Conservation (phyloP, 1,140 invertebrate genomes). For the Microplitis demolitor region DNA sequence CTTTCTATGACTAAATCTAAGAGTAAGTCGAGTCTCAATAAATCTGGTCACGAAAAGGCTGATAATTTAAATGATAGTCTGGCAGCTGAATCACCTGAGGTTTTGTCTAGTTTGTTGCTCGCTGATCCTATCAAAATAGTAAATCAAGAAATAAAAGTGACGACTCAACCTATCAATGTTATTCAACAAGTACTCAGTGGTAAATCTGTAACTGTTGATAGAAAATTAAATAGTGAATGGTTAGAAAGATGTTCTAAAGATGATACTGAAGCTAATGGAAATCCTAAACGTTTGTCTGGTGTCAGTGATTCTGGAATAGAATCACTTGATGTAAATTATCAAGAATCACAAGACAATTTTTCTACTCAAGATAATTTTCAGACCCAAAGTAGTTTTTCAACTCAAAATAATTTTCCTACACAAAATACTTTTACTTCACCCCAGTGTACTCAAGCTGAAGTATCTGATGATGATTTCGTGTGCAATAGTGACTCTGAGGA, state of each 20-base stretch:
- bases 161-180: slow-evolving; percentile 50
- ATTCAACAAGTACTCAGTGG: slow-evolving; percentile 49
- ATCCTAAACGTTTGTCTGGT: slow-evolving; percentile 37
- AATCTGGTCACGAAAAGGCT: not conserved
- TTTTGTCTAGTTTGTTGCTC: slow-evolving; percentile 28
- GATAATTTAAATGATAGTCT: not conserved
- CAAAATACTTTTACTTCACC: not conserved
- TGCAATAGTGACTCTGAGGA: slow-evolving; percentile 71
- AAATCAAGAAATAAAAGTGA: slow-evolving; percentile 33
- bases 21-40: slow-evolving; percentile 33
- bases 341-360: slow-evolving; percentile 28
- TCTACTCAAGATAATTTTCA: not conserved
- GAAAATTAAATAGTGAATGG: slow-evolving; percentile 64
- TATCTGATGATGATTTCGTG: slow-evolving; percentile 64
- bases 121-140: slow-evolving; percentile 45
- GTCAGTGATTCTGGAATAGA: slow-evolving; percentile 47
- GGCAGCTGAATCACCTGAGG: slow-evolving; percentile 20
- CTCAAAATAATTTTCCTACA: no score
- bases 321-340: slow-evolving; percentile 39
- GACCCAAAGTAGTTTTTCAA: not conserved
- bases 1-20: slow-evolving; percentile 51
- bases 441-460: not conserved
- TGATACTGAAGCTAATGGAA: slow-evolving; percentile 25
- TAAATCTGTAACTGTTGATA: slow-evolving; percentile 29
- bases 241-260: slow-evolving; percentile 57